Conservation (phyloP, 2,888 invertebrate genomes). For the Synanthedon tipuliformis region DNA sequence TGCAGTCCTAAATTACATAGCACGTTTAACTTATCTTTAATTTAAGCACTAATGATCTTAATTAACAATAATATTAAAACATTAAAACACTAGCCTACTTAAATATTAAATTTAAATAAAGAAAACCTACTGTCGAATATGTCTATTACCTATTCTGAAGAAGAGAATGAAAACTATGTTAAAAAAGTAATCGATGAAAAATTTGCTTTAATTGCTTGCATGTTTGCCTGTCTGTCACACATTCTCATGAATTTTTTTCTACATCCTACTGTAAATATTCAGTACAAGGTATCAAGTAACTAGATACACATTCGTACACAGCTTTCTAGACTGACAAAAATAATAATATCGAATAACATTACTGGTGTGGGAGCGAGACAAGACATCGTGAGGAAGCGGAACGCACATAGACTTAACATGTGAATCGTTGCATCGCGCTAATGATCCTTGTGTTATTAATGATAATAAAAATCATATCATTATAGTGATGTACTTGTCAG, state of each 20-base stretch:
- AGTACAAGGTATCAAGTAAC: neutral
- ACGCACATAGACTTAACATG: slow-evolving; percentile 13
- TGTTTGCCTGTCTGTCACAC: no score
- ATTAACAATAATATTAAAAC: no score
- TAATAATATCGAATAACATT: slow-evolving; percentile 20
- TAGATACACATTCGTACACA: slow-evolving; percentile 1
- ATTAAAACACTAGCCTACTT: no score
- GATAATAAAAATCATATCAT: slow-evolving; percentile 20
- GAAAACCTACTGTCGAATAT: no score
- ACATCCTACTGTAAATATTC: neutral
- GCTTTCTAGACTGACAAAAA: slow-evolving; percentile 34
- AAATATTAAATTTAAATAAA: no score
- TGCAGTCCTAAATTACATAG: no score
- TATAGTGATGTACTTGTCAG: slow-evolving; percentile 16
- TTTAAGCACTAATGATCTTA: no score
- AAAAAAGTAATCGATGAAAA: no score
- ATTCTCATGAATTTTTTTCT: neutral
- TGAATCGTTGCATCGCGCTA: slow-evolving; percentile 26
- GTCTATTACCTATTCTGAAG: no score
- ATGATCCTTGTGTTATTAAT: slow-evolving; percentile 35
- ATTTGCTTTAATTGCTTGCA: no score
- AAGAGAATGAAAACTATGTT: no score
- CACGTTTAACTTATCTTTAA: no score
- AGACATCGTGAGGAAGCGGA: slow-evolving; percentile 14
- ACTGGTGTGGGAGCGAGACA: slow-evolving; percentile 10